Percentiles rank a stretch among this genome's conserved stretches.
Conservation (phyloP, 2,113 vertebrate genomes). For the Myotis lucifugus region DNA sequence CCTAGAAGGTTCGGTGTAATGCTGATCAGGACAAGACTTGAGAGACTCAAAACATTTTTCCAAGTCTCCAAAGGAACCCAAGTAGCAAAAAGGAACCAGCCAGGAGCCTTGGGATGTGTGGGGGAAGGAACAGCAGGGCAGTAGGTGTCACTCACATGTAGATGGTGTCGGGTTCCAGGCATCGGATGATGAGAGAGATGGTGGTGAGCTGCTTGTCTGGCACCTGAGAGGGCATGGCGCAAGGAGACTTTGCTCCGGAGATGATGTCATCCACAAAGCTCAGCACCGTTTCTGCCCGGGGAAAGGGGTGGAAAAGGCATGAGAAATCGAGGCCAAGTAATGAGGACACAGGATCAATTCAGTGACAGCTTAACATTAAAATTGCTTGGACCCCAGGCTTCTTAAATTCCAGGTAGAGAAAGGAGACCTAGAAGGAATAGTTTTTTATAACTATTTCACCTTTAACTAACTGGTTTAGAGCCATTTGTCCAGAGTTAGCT, state of each 20-base stretch:
- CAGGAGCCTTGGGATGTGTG: background rate
- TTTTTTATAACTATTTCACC: background rate
- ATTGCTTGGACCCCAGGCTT: accelerated
- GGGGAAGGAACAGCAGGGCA: accelerated
- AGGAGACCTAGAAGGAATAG: background rate
- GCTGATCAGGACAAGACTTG: too few relatives aligned
- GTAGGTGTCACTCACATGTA: constrained; percentile 91
- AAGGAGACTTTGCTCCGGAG: constrained; percentile 96
- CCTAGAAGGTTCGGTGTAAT: background rate
- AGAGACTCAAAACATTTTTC: background rate
- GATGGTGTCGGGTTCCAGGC: constrained; percentile 95
- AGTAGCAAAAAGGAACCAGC: background rate
- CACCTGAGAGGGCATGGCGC: constrained; percentile 96
- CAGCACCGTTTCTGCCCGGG: constrained; percentile 92
- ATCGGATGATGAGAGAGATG: constrained; percentile 95
- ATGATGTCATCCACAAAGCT: constrained; percentile 98
- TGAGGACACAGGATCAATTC: background rate
- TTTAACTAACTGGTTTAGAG: background rate
- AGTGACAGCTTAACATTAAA: background rate
- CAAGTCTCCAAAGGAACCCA: background rate
- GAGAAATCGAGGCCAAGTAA: background rate
- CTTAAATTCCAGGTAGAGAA: background rate
- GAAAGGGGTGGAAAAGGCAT: background rate
- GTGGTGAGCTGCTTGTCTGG: constrained; percentile 92
- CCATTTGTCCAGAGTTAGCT: background rate